Evolutionary conservation across 2,888 invertebrate species (phyloP), one percentile per base, ranked within the genome.

Genomic region (Vanessa cardui): DNA sequence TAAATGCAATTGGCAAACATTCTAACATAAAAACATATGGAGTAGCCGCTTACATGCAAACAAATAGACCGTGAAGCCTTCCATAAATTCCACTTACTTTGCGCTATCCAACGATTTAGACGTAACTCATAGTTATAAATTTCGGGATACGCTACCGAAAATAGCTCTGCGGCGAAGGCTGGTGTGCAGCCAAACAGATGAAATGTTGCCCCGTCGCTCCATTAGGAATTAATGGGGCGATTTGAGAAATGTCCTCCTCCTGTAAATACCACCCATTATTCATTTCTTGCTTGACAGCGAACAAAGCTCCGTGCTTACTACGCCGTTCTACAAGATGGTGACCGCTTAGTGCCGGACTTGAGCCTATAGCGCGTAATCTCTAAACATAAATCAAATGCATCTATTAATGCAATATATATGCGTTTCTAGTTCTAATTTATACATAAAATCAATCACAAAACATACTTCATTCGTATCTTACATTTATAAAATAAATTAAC

Each of bases 181-280:
- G 89, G 88, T 87, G 84, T 54, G 52, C 84, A 87, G 89, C 89
- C 91, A 90, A 91, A 90, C 88, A 90, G 88, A 91, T 90, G 90
- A 91, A 89, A 90, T 90, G 91, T 90, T 81, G 86, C 86, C 82
- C 77, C 52, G 84, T 82, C 85, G 90, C 83, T 85, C 90, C 90
- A 90, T 91, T 90, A 91, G 85, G 89, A 91, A 90, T 91, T 88
- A 91, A 91, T 90, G 91, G 89, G 82, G 88, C 90, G 90, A 88
- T 88, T 86, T 88, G 78, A 89, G 89, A 87, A 90, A 90, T 90
- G 91, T 89, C 91, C 89, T 90, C 88, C 90, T 88, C 86, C 86
- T 83, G 89, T 90, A 89, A 90, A 90, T 88, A 89, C 82, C 80
- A 78, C 76, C 78, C 79, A 84, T 89, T 86, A 89, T 83, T 89